phyloP scores from a whole-genome alignment of 2,113 vertebrate species.

The Percopsis transmontana region DNA sequence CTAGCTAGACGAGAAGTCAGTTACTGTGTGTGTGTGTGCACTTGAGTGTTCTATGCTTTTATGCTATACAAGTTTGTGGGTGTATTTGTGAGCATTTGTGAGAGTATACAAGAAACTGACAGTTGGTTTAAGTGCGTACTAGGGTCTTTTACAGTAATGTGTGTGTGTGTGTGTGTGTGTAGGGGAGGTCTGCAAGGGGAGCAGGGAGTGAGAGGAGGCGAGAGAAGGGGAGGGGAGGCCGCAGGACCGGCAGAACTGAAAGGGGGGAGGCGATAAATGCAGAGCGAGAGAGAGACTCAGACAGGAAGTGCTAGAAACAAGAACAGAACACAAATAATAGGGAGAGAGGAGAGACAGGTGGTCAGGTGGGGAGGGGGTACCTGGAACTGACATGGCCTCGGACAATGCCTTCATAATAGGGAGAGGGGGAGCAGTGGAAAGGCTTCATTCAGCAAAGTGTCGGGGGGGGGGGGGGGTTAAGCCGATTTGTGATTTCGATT shows the following conservation, averaged over 20 bases:
- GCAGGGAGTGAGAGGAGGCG: not conserved
- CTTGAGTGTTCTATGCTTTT: too few species aligned
- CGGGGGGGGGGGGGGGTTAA: slow-evolving; percentile 72
- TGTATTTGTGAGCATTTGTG: too few species aligned
- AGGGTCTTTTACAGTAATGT: not conserved
- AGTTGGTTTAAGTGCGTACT: too few species aligned
- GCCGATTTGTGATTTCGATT: slow-evolving; percentile 79
- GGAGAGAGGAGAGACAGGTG: slow-evolving; percentile 37
- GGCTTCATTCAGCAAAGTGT: slow-evolving; percentile 76
- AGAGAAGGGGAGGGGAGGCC: not conserved
- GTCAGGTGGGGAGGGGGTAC: slow-evolving; percentile 66
- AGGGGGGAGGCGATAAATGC: too few species aligned
- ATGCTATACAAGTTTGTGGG: too few species aligned
- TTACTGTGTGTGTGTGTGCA: too few species aligned
- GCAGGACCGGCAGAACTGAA: not conserved
- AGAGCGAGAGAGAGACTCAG: not conserved
- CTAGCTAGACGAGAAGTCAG: too few species aligned
- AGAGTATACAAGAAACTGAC: too few species aligned
- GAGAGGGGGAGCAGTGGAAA: slow-evolving; percentile 70
- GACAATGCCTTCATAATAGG: slow-evolving; percentile 73
- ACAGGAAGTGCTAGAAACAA: not conserved
- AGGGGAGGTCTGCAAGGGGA: not conserved
- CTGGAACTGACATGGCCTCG: slow-evolving; percentile 67
- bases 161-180: not conserved
- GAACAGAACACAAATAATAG: slow-evolving; percentile 6